Base-by-base conservation (phyloP, 2,797 vertebrate genomes). In the Rhinatrema bivittatum region DNA sequence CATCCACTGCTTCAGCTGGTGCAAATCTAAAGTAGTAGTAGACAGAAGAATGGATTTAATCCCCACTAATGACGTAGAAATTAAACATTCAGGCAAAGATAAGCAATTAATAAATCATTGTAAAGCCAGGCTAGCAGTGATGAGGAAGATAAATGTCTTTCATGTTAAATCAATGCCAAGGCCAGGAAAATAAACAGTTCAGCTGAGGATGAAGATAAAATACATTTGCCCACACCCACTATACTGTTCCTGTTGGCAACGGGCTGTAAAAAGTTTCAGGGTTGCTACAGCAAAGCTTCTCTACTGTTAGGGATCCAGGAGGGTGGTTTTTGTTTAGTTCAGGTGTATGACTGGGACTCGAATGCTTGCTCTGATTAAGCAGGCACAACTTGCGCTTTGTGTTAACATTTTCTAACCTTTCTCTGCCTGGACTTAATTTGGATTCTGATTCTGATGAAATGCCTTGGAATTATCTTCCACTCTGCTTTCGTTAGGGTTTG, bases 101-200 rank as follows among this genome's bases (percentile, higher is more conserved):
- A 75, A 78, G 23, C 41, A 42, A 14, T 56, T 54, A 57, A 62
- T 62, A 69, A 57, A 65, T 66, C 58, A 61, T 26, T 48, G 42
- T 34, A 47, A 52, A 33, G 46, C 53, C 11, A 36, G 41, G 10
- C 5, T 40, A 38, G 34, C 20, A 42, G 19, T 7, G 6, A 20
- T 10, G 17, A 23, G 23, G 50, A 56, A 16, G 25, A 32, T 7
- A 21, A 43, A 31, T 14, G 10, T 9, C 39, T 61, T 22, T 53
- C 11, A 40, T 63, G 53, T 32, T 35, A 36, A 58, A 41, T 12
- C 31, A 48, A 29, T 39, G 28, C 5, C 39, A 57, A 45, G 27
- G 33, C 55, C 26, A 18, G 39, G 17, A 34, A 56, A 58, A 36
- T 25, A 42, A 58, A 13, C 20, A 46, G 27, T 20, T 16, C 34